phyloP scores from a whole-genome alignment of 2,888 invertebrate species.

The Eugnorisma glareosa region DNA sequence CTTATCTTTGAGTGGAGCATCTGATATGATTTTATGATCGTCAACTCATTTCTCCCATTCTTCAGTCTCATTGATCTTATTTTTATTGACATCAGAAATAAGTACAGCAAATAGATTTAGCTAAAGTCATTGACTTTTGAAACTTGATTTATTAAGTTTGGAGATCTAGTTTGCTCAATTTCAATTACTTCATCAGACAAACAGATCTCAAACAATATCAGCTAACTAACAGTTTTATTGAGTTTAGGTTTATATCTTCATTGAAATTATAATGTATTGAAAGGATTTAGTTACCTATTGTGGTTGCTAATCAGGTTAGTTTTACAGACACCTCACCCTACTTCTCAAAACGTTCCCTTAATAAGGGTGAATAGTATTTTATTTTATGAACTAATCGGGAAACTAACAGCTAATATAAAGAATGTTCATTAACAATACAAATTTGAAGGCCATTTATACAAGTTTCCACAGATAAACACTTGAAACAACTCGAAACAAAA shows the following conservation, averaged over 20 bases:
- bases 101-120: not conserved
- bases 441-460: no score
- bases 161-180: slow-evolving; percentile 33
- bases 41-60: not conserved
- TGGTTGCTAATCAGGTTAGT: not conserved
- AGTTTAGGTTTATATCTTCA: slow-evolving; percentile 17
- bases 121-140: slow-evolving; percentile 5
- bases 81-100: slow-evolving; percentile 5
- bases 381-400: no score
- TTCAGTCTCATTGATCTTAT: not conserved
- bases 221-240: slow-evolving; percentile 26
- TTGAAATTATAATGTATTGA: not conserved
- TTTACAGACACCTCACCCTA: not conserved
- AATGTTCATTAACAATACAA: no score
- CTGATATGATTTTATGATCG: not conserved
- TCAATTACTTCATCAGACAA: slow-evolving; percentile 36
- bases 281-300: not conserved
- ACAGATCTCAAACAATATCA: slow-evolving; percentile 32
- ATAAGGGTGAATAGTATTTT: not conserved
- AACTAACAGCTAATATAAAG: no score
- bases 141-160: slow-evolving; percentile 20
- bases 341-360: not conserved
- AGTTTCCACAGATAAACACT: no score
- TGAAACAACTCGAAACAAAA: no score
- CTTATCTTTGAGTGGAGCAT: not conserved